phyloP scores from a whole-genome alignment of 1,140 invertebrate genomes.

The Nebria ingens region DNA sequence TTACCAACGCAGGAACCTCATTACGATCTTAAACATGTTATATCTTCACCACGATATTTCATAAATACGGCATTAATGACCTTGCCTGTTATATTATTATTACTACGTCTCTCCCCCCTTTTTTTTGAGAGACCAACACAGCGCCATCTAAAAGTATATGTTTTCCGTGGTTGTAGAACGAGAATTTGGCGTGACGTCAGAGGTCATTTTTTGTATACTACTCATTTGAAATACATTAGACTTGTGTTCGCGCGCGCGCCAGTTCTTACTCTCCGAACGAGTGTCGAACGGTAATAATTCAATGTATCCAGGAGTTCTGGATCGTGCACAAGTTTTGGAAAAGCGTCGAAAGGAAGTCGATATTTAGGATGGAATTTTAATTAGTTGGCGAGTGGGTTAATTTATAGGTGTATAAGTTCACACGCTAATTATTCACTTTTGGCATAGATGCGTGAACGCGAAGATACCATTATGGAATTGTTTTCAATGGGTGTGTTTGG shows the following conservation, averaged over 20 bases:
- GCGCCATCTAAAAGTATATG: no score
- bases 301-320: background rate
- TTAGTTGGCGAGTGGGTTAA: background rate
- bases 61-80: slow-evolving; percentile 19
- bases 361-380: slow-evolving; percentile 9
- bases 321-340: background rate
- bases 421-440: slow-evolving; percentile 2
- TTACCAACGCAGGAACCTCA: slow-evolving; percentile 5
- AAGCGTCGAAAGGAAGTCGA: background rate
- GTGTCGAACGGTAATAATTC: background rate
- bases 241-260: background rate
- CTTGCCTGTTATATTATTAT: slow-evolving; percentile 17
- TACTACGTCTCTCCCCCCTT: background rate
- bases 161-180: background rate
- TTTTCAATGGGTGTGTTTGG: no score
- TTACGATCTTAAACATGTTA: slow-evolving; percentile 16
- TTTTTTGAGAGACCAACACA: no score
- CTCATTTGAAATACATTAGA: slow-evolving; percentile 4
- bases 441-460: background rate
- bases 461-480: background rate
- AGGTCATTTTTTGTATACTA: slow-evolving; percentile 6
- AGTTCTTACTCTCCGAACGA: no score
- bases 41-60: slow-evolving; percentile 14
- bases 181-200: slow-evolving; percentile 8
- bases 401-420: slow-evolving; percentile 1